Conservation (phyloP, 2,113 vertebrate genomes). For the Nyctereutes procyonoides region DNA sequence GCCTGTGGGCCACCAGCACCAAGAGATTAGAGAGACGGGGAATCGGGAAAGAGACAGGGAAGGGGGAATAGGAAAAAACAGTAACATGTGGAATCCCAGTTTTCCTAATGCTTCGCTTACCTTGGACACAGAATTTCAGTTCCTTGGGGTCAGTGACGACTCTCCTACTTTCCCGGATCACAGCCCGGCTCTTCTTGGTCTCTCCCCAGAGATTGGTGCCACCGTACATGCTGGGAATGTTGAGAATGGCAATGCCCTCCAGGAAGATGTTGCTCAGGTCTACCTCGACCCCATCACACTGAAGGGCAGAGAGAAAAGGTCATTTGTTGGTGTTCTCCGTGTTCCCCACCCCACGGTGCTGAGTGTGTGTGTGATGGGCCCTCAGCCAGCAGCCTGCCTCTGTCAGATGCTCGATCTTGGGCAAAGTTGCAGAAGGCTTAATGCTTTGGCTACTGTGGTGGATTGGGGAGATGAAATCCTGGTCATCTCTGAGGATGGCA, state of each 20-base stretch:
- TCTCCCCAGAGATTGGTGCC: conserved; percentile 98
- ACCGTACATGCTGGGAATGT: conserved; percentile 98
- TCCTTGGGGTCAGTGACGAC: conserved; percentile 94
- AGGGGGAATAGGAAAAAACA: conserved; percentile 3
- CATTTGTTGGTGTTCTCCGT: neutral
- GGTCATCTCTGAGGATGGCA: neutral
- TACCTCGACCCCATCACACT: conserved; percentile 94
- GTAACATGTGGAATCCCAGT: neutral
- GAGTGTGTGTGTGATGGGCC: neutral
- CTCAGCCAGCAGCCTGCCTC: neutral
- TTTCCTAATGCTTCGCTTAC: conserved; percentile 85
- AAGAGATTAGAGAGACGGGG: neutral
- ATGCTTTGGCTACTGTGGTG: neutral
- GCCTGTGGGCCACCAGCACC: neutral
- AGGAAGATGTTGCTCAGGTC: conserved; percentile 94
- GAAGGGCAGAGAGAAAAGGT: neutral
- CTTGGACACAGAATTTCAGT: conserved; percentile 96
- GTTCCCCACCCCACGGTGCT: neutral
- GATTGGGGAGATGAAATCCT: neutral
- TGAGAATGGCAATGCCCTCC: conserved; percentile 96
- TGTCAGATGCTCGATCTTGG: neutral
- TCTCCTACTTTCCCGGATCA: conserved; percentile 94
- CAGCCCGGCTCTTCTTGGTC: conserved; percentile 92
- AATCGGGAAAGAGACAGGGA: neutral
- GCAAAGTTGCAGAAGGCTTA: neutral